Conservation (phyloP, 2,888 invertebrate species). For the Lathronympha strigana region DNA sequence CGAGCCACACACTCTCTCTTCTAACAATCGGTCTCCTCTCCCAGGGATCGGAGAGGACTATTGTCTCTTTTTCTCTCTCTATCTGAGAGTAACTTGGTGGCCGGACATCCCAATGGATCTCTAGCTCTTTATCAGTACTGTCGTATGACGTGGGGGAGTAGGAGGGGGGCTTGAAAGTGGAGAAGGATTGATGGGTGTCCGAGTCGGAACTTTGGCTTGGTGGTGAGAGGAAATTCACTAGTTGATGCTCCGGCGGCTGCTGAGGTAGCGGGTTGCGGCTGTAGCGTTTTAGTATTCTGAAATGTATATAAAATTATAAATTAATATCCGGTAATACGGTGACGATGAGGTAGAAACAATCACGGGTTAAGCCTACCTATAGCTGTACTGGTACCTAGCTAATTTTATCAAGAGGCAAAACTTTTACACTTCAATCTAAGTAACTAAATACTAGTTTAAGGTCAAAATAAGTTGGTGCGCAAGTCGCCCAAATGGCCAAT, state of each 20-base stretch:
- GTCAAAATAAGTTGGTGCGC: no score
- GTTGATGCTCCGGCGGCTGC: constrained; percentile 88
- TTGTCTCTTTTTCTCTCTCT: constrained; percentile 70
- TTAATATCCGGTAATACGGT: not conserved
- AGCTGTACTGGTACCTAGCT: no score
- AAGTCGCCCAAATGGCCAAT: no score
- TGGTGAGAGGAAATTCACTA: constrained; percentile 90
- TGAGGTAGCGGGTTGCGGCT: constrained; percentile 81
- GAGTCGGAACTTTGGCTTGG: constrained; percentile 74
- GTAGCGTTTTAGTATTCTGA: constrained; percentile 86
- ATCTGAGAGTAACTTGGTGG: constrained; percentile 80
- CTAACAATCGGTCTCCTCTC: constrained; percentile 78
- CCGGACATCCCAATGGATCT: constrained; percentile 82
- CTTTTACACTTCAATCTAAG: no score
- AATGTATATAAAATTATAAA: constrained; percentile 41
- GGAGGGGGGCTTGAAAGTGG: constrained; percentile 81
- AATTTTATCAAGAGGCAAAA: no score
- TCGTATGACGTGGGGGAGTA: constrained; percentile 81
- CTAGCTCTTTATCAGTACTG: constrained; percentile 74
- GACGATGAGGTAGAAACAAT: no score
- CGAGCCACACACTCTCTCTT: constrained; percentile 87
- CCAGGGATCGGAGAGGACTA: constrained; percentile 78
- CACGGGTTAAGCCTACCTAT: no score
- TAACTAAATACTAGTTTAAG: no score
- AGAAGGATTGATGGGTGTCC: constrained; percentile 76